phyloP scores from a whole-genome alignment of 2,797 vertebrate genomes.

The Pangasius larnaudii region DNA sequence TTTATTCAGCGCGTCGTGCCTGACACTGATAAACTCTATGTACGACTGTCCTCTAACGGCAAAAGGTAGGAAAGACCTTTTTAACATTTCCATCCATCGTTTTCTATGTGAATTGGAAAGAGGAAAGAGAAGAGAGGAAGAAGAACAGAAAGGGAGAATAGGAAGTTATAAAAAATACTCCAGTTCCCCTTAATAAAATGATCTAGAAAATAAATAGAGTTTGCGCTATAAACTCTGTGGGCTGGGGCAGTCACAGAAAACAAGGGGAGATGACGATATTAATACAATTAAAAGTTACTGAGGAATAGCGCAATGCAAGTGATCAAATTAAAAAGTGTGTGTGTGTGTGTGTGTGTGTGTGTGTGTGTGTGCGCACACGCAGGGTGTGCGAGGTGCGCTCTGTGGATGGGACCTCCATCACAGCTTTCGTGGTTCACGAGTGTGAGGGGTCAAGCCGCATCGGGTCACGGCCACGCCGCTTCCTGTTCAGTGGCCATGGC shows the following conservation, averaged over 20 bases:
- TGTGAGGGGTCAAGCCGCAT: conserved; percentile 91
- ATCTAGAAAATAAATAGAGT: not conserved
- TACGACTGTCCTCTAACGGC: conserved; percentile 89
- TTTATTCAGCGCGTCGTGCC: conserved; percentile 93
- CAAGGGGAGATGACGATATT: too few species aligned
- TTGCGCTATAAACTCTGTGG: not conserved
- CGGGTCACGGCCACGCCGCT: conserved; percentile 84
- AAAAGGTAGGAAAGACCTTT: conserved; percentile 77
- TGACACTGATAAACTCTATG: conserved; percentile 86
- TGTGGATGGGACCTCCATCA: conserved; percentile 84
- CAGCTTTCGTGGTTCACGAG: conserved; percentile 88
- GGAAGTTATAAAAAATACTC: not conserved
- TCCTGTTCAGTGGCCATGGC: conserved; percentile 89
- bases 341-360: not conserved
- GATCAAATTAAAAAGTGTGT: not conserved
- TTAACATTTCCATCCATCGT: not conserved
- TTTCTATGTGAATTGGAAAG: not conserved
- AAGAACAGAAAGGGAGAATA: not conserved
- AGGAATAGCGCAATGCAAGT: not conserved
- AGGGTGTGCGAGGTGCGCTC: conserved; percentile 90
- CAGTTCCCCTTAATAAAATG: not conserved
- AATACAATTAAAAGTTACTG: not conserved
- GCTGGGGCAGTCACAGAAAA: not conserved
- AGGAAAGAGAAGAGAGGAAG: not conserved
- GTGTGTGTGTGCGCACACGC: not conserved